Base-by-base conservation (phyloP, 1,140 invertebrate genomes). In the Lineus longissimus region DNA sequence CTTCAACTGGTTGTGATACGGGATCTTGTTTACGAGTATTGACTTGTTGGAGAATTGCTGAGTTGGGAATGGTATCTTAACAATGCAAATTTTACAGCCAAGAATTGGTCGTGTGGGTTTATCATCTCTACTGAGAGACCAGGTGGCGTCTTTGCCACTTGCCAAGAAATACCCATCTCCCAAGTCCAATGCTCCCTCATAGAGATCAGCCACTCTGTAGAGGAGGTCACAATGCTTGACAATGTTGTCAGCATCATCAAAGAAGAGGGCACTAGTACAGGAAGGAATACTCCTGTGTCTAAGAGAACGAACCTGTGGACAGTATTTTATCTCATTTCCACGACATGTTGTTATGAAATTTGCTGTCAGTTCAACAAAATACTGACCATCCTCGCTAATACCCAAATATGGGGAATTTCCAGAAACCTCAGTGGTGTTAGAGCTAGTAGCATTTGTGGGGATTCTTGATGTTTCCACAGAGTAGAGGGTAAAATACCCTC, bases 181-280 rank as follows among this genome's bases (percentile, higher is more conserved):
- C 25, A 51, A 51, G n/a, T 51, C 47, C 25, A 51, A n/a, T 19
- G 47, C 47, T 6, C 47, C 47, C n/a, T 51, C 47, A 51, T 7
- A 51, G 47, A 51, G 47, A 19, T 27, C 47, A n/a, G 6, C n/a
- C n/a, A 7, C 47, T 51, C 25, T 6, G n/a, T 51, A 51, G 19
- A 19, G n/a, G 25, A 51, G 4, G 4, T 51, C 47, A 51, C 47
- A 51, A 51, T 23, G 47, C 9, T 27, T 19, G 4, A 51, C 25
- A 27, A 51, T 51, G 47, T 51, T 51, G 47, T 51, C 25, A 4
- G n/a, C 19, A 51, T 51, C 47, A n/a, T 51, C 25, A 27, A 51
- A 51, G 25, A 51, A 51, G 25, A 51, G 47, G n/a, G 47, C 47
- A 27, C 47, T 51, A n/a, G 47, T 27, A n/a, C 47, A 51, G 25